Base-by-base conservation (phyloP, 1,140 invertebrate species). In the Atta cephalotes region DNA sequence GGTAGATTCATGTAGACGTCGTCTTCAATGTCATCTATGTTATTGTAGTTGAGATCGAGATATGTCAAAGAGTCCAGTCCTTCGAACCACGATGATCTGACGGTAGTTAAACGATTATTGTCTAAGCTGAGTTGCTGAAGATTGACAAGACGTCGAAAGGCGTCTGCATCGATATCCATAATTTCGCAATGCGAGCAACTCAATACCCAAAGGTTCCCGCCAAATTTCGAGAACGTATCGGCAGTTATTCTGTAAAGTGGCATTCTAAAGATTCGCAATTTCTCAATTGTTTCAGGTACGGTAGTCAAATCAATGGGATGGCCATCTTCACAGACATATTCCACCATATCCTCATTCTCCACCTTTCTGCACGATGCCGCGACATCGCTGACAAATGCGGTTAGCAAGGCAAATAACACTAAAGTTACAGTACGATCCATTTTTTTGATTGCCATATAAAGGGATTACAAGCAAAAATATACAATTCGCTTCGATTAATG, bases 41-140 rank as follows among this genome's bases (percentile, higher is more conserved):
- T 25, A 49, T 95, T 95, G 85, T 94, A 93, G 28, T 94, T 95
- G 0, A 95, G 66, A 77, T 95, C 94, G 0, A 95, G 85, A 70
- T 93, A 95, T 0, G 93, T 95, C 10, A 95, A 74, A n/a, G 85
- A 91, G 9, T 87, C 45, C 1, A 95, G 79, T 14, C 92, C 92
- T 1, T 91, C 77, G 80, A 95, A 93, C 94, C 94, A 95, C 0
- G 85, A 66, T 0, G 88, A 92, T 10, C 86, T 88, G 0, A 95
- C 87, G 0, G 74, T 88, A 1, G 84, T 86, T 1, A 95, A 74
- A 4, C 86, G 65, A 79, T 95, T 95, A 45, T 93, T 94, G 39
- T 94, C 90, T 6, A 95, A 71, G 21, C 92, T 93, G 7, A 95
- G 82, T 56, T 95, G 94, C 31, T 95, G 93, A 10, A 95, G 89